phyloP scores from a whole-genome alignment of 2,113 vertebrate species.

The Calyptommatus sinebrachiatus region DNA sequence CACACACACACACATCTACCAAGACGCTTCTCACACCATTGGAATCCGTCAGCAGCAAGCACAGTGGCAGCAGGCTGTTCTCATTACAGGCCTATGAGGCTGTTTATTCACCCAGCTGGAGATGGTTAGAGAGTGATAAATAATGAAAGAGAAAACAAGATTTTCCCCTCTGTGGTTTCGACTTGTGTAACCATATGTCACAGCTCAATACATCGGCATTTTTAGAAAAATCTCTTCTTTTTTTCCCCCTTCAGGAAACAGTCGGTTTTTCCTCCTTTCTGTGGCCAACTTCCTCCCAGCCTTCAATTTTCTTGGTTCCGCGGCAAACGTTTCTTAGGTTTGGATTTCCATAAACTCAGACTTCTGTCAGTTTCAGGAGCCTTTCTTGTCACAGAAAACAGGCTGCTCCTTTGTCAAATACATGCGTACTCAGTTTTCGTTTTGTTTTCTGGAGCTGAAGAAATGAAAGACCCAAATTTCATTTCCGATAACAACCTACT shows the following conservation, averaged over 20 bases:
- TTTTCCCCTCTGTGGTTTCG: conserved; percentile 82
- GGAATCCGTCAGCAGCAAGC: conserved; percentile 70
- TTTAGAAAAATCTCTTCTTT: conserved; percentile 60
- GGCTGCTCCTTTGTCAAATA: neutral
- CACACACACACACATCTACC: conserved; percentile 3
- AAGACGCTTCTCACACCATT: conserved; percentile 35
- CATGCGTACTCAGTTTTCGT: neutral
- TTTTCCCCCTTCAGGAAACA: conserved; percentile 69
- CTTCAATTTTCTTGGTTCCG: neutral
- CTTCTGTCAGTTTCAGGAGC: conserved; percentile 43
- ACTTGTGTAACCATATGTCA: conserved; percentile 82
- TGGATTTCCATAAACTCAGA: conserved; percentile 39
- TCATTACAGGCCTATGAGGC: conserved; percentile 87
- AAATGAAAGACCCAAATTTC: neutral
- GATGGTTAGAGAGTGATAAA: conserved; percentile 85
- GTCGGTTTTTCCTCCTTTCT: conserved; percentile 72
- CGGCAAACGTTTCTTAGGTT: conserved; percentile 44
- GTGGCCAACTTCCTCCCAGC: conserved; percentile 32
- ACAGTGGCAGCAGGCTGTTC: conserved; percentile 81
- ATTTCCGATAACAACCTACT: no score
- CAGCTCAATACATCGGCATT: conserved; percentile 72
- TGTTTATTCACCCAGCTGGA: conserved; percentile 93
- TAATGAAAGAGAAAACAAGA: conserved; percentile 85
- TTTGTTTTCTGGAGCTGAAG: neutral
- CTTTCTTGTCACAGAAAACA: conserved; percentile 22